phyloP scores from a whole-genome alignment of 1,140 invertebrate species.

The Drosophila repleta region DNA sequence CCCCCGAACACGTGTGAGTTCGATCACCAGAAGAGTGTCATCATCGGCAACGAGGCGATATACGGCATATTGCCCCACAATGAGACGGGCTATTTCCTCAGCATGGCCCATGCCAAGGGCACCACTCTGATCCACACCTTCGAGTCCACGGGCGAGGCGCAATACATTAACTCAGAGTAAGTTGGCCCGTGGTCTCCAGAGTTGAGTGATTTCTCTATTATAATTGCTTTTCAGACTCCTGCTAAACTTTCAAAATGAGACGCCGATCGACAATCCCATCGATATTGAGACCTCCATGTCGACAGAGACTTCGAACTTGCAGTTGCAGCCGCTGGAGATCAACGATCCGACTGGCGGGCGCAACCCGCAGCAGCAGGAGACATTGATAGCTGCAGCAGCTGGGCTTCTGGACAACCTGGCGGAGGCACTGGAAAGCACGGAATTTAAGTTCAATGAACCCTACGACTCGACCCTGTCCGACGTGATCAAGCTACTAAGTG shows the following conservation, averaged over 20 bases:
- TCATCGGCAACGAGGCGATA: constrained; percentile 80
- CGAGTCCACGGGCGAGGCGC: constrained; percentile 81
- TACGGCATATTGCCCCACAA: constrained; percentile 76
- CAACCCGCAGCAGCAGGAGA: constrained; percentile 68
- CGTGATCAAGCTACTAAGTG: constrained; percentile 84
- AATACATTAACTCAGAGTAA: constrained; percentile 79
- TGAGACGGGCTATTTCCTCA: constrained; percentile 78
- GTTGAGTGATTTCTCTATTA: neutral
- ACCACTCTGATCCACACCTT: constrained; percentile 81
- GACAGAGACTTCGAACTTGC: constrained; percentile 53
- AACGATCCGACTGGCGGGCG: constrained; percentile 80
- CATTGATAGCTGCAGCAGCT: constrained; percentile 64
- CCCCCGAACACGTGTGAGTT: constrained; percentile 79
- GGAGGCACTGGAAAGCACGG: constrained; percentile 83
- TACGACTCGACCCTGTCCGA: constrained; percentile 84
- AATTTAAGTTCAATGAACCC: constrained; percentile 84
- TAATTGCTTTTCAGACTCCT: constrained; percentile 43
- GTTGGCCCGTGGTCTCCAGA: neutral
- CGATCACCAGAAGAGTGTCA: constrained; percentile 82
- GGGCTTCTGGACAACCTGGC: constrained; percentile 77
- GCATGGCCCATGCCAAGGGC: constrained; percentile 78
- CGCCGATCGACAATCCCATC: constrained; percentile 72
- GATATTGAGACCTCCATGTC: constrained; percentile 74
- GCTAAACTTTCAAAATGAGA: constrained; percentile 75
- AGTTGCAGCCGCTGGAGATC: constrained; percentile 60